Evolutionary conservation across 2,888 invertebrate species (phyloP).

Genomic region (Xestia ashworthii): DNA sequence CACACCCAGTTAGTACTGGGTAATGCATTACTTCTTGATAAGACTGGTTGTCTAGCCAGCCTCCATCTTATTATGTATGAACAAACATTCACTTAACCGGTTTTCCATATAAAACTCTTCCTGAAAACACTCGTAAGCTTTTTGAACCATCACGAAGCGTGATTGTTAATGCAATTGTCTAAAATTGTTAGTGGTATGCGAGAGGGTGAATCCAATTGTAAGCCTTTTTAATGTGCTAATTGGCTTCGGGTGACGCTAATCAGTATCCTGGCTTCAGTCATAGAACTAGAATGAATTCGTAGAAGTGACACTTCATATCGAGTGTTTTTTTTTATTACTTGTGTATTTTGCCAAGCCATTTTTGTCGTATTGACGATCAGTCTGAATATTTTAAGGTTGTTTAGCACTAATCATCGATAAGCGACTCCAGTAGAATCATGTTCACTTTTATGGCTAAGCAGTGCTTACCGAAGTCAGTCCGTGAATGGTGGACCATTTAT

Average conservation of each 20-base stretch:
- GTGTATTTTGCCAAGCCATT: not conserved
- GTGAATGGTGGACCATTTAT: not conserved
- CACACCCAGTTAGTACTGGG: no score
- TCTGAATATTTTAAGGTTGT: no score
- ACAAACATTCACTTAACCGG: slow-evolving; percentile 2
- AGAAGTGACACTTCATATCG: not conserved
- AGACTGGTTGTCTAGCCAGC: no score
- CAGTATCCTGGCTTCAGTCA: slow-evolving; percentile 29
- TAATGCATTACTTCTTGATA: no score
- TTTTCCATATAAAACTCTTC: slow-evolving; percentile 12
- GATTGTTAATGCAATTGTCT: slow-evolving; percentile 68
- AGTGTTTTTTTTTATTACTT: no score
- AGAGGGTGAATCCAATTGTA: slow-evolving; percentile 56
- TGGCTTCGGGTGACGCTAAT: slow-evolving; percentile 60
- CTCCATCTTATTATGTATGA: not conserved
- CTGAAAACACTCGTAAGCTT: slow-evolving; percentile 60
- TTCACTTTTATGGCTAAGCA: no score
- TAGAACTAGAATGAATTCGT: not conserved
- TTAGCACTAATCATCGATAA: no score
- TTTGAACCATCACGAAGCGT: slow-evolving; percentile 59
- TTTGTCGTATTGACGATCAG: no score
- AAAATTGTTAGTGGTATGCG: slow-evolving; percentile 53
- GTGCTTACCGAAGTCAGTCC: no score
- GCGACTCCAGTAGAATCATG: no score
- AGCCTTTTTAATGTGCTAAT: slow-evolving; percentile 55